Conservation (phyloP, 2,113 vertebrate genomes). For the Nycticorax nycticorax region DNA sequence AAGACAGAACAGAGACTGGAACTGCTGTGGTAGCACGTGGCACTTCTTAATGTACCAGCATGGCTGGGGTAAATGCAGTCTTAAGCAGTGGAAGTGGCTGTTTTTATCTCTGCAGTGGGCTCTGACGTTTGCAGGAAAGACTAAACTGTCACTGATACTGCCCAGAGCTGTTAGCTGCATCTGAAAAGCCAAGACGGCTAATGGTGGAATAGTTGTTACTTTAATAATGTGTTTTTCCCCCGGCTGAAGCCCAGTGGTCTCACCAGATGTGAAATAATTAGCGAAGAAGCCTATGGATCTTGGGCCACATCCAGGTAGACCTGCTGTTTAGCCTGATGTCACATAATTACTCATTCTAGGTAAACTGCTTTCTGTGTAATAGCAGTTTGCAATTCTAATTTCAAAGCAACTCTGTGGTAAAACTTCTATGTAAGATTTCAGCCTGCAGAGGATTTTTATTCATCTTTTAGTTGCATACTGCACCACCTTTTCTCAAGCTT, state of each 20-base stretch:
- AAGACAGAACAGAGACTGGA: not conserved
- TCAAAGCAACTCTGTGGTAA: not conserved
- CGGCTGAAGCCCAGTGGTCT: not conserved
- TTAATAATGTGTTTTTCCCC: not conserved
- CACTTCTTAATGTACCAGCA: not conserved
- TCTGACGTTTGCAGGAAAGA: not conserved
- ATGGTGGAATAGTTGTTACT: not conserved
- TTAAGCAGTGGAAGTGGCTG: not conserved
- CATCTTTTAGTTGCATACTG: not conserved
- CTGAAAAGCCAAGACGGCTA: not conserved
- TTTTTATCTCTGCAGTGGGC: not conserved
- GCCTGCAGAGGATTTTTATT: not conserved
- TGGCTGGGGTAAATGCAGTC: not conserved
- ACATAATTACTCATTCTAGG: conserved; percentile 11
- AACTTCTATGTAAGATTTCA: not conserved
- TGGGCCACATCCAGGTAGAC: not conserved
- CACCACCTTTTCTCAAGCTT: not conserved
- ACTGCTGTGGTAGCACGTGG: not conserved
- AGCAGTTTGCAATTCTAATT: not conserved
- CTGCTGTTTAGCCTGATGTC: conserved; percentile 32
- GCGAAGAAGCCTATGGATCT: not conserved
- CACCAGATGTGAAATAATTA: conserved; percentile 7
- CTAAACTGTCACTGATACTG: not conserved
- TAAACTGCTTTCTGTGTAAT: not conserved
- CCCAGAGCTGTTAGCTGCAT: not conserved